Percentiles rank a stretch among this genome's conserved stretches.
Evolutionary conservation across 2,797 vertebrate genomes (phyloP).

Genomic region (Platyrinchus mystaceus): DNA sequence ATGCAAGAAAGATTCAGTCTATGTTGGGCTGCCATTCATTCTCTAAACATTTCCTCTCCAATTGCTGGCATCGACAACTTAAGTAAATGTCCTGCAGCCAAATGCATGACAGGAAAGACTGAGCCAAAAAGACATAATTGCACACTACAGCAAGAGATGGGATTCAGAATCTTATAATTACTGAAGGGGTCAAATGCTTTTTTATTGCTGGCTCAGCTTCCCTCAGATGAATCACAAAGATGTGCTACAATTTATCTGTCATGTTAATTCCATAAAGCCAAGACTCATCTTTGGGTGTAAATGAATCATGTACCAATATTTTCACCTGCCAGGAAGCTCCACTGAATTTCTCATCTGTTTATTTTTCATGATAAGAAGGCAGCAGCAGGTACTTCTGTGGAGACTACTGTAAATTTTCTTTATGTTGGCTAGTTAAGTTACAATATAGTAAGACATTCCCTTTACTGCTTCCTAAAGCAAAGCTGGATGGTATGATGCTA

Average conservation of each 20-base stretch:
- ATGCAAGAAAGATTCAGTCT: background rate
- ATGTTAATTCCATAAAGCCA: background rate
- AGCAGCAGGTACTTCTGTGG: slow-evolving; percentile 12
- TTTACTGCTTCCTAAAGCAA: slow-evolving; percentile 75
- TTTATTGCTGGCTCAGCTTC: slow-evolving; percentile 30
- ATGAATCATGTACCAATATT: background rate
- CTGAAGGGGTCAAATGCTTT: background rate
- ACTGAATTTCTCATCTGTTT: background rate
- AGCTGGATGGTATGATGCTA: slow-evolving; percentile 63
- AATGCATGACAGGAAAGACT: slow-evolving; percentile 14
- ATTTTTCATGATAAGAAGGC: background rate
- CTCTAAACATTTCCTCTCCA: slow-evolving; percentile 10
- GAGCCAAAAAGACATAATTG: background rate
- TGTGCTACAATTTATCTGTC: background rate
- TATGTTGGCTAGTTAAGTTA: slow-evolving; percentile 11
- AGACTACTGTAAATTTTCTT: background rate
- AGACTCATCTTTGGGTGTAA: background rate
- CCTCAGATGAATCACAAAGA: background rate
- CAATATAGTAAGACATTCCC: slow-evolving; percentile 43
- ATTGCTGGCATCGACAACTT: slow-evolving; percentile 55
- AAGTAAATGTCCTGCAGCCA: background rate
- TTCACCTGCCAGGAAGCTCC: background rate
- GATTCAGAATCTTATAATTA: background rate
- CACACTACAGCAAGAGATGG: background rate
- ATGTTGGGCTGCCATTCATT: background rate